phyloP scores from a whole-genome alignment of 2,888 invertebrate genomes.

The Orgyia antiqua region DNA sequence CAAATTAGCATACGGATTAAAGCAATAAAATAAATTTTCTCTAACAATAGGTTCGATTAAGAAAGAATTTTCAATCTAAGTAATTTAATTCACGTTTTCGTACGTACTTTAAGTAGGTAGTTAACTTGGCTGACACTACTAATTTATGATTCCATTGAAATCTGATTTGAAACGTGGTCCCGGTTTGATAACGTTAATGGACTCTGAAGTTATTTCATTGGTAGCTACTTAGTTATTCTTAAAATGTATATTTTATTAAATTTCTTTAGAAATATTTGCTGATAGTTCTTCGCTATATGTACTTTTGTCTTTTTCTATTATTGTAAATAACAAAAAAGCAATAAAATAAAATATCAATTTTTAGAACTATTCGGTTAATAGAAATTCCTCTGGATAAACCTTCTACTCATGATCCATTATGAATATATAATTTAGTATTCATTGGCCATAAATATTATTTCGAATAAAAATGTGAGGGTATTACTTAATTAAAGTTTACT shows the following conservation, averaged over 20 bases:
- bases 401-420: conserved; percentile 8
- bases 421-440: conserved; percentile 9
- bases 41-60: conserved; percentile 37
- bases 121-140: conserved; percentile 35
- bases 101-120: conserved; percentile 25
- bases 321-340: no score
- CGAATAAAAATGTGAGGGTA: conserved; percentile 13
- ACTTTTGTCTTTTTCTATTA: conserved; percentile 3
- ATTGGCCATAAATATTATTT: conserved; percentile 17
- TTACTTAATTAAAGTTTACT: conserved; percentile 40
- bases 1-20: not conserved
- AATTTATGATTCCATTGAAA: conserved; percentile 47
- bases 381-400: conserved; percentile 4
- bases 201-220: conserved; percentile 18
- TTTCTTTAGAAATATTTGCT: conserved; percentile 11
- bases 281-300: conserved; percentile 6
- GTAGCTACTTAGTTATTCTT: conserved; percentile 20
- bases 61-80: conserved; percentile 31
- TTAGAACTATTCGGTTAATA: conserved; percentile 1
- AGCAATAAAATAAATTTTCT: conserved; percentile 33
- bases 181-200: conserved; percentile 27
- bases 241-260: conserved; percentile 15
- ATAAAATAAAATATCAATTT: not conserved
- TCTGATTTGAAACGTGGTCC: conserved; percentile 33
- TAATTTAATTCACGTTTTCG: conserved; percentile 37